Evolutionary conservation across 92 coral and sea anemone species (phyloP), one percentile per base, ranked within the genome.

Genomic region (Virgularia gustaviana): DNA sequence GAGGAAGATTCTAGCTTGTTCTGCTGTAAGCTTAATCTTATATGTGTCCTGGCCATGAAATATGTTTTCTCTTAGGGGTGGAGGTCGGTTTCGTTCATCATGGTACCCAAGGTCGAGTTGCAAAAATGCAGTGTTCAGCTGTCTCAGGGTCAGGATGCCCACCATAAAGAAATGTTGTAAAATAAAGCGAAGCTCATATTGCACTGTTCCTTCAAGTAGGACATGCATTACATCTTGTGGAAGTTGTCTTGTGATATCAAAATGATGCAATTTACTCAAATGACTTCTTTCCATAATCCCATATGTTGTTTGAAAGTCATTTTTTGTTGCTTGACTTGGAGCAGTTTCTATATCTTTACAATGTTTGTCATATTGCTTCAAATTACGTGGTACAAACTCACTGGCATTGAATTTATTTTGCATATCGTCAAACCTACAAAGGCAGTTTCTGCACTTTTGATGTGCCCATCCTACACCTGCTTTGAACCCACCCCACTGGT

Each of bases 211-310:
- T 70, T 87, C 84, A 11, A 87, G 70, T 41, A 87, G 75, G 18
- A 80, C 33, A 42, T 83, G 91, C 91, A 87, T 83, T 22, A 82
- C 54, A 79, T 86, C 90, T n/a, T 86, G 84, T 0, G 79, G 84
- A 19, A 78, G 36, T 66, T 86, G 90, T 55, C 68, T 65, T 12
- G 81, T 30, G 13, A 82, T 38, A 66, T 86, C 71, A 65, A 82
- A 86, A 30, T 77, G 55, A 20, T 77, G 81, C 18, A 75, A 24
- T 31, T 86, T 61, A 23, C 53, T 61, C n/a, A n/a, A n/a, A n/a
- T n/a, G 22, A 77, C 56, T 25, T 63, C 51, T 31, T 65, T 70
- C 44, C 60, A 44, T 39, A 49, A 52, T n/a, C n/a, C n/a, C n/a
- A n/a, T n/a, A n/a, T n/a, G n/a, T n/a, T n/a, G n/a, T n/a, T n/a